A percentile compares a stretch with the other conserved stretches of the same genome.
Conservation (phyloP, 2,888 invertebrate species). For the Lottia scabra region DNA sequence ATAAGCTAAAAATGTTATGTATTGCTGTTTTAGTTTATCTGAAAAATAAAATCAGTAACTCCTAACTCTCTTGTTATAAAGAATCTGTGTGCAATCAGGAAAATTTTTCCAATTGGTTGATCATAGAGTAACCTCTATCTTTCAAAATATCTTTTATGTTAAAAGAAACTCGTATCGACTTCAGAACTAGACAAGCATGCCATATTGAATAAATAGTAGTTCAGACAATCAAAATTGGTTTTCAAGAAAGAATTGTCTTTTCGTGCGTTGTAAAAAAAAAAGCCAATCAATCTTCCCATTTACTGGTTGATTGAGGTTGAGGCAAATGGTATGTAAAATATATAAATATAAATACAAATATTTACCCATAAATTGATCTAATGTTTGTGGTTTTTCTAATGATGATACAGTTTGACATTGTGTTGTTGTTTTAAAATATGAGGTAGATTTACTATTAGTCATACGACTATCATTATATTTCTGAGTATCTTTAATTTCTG, state of each 20-base stretch:
- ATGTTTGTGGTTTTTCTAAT: slow-evolving; percentile 71
- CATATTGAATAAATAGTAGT: too few relatives aligned
- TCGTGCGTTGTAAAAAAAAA: too few relatives aligned
- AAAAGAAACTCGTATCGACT: too few relatives aligned
- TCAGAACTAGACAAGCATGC: too few relatives aligned
- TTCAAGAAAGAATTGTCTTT: too few relatives aligned
- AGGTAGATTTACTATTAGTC: slow-evolving; percentile 45
- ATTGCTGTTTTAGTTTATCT: slow-evolving; percentile 88
- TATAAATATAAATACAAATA: not conserved
- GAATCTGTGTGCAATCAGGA: not conserved
- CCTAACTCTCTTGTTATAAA: too few relatives aligned
- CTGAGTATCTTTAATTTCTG: slow-evolving; percentile 28
- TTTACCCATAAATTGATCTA: slow-evolving; percentile 81
- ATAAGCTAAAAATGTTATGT: slow-evolving; percentile 83
- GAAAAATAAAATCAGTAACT: slow-evolving; percentile 26
- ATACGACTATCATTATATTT: slow-evolving; percentile 61
- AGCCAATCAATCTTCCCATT: too few relatives aligned
- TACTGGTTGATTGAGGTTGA: too few relatives aligned
- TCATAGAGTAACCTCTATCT: too few relatives aligned
- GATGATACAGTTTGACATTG: slow-evolving; percentile 56
- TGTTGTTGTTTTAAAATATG: slow-evolving; percentile 55
- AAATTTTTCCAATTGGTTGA: too few relatives aligned
- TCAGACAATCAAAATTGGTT: too few relatives aligned
- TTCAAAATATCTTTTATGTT: too few relatives aligned
- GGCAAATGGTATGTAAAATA: not conserved